phyloP scores from a whole-genome alignment of 1,140 invertebrate genomes.

The Trialeurodes vaporariorum region DNA sequence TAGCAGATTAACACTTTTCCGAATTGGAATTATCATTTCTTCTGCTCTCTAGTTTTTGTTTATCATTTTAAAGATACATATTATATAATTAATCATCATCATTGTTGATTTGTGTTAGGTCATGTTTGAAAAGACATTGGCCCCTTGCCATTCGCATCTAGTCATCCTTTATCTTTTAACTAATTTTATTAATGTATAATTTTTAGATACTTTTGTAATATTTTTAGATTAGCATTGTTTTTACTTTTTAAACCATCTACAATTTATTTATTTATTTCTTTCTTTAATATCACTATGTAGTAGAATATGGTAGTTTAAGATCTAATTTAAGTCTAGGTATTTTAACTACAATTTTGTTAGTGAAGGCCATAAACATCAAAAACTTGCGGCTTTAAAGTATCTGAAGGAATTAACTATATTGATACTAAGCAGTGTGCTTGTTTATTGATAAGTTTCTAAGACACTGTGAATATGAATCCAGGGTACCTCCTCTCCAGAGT shows the following conservation, averaged over 20 bases:
- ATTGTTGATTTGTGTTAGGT: not conserved
- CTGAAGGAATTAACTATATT: too few relatives aligned
- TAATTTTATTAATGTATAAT: not conserved
- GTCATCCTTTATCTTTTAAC: not conserved
- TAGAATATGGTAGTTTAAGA: not conserved
- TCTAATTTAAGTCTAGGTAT: not conserved
- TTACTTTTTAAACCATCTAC: not conserved
- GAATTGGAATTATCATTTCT: not conserved
- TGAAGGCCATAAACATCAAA: too few relatives aligned
- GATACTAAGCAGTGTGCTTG: too few relatives aligned
- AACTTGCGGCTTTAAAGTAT: too few relatives aligned
- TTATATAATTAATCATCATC: too few relatives aligned
- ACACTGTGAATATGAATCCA: too few relatives aligned
- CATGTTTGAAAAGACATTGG: not conserved
- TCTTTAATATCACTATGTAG: not conserved
- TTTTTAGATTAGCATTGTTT: not conserved
- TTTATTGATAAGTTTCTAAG: too few relatives aligned
- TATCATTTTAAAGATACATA: not conserved
- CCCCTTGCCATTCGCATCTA: not conserved
- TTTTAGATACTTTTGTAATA: not conserved
- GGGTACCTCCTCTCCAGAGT: too few relatives aligned
- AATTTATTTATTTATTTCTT: slow-evolving; percentile 1
- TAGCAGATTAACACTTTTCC: too few relatives aligned
- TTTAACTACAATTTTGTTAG: too few relatives aligned
- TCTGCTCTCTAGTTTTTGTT: not conserved